A percentile compares a stretch with the other conserved stretches of the same genome.
phyloP scores from a whole-genome alignment of 2,888 invertebrate genomes.

The Platycheirus rosarum region DNA sequence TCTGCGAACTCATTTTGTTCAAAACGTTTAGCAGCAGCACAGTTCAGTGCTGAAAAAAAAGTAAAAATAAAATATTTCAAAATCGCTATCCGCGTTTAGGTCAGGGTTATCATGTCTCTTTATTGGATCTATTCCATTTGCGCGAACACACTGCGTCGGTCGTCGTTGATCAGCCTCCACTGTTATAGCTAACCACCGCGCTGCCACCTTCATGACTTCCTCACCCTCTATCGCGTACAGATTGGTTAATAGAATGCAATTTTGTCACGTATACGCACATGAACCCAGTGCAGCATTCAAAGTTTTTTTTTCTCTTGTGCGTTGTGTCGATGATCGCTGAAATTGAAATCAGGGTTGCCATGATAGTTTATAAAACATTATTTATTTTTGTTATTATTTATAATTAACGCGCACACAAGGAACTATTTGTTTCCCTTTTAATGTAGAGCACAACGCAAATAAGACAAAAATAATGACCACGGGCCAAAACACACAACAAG shows the following conservation, averaged over 20 bases:
- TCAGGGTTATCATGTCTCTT: conserved; percentile 75
- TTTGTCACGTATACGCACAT: conserved; percentile 71
- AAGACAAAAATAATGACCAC: too few species aligned
- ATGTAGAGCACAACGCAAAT: too few species aligned
- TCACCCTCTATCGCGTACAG: conserved; percentile 45
- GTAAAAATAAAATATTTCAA: conserved; percentile 73
- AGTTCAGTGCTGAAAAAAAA: conserved; percentile 58
- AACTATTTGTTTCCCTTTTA: too few species aligned
- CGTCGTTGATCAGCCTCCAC: conserved; percentile 49
- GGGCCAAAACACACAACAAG: too few species aligned
- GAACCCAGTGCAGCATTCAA: conserved; percentile 50
- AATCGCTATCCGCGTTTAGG: conserved; percentile 74
- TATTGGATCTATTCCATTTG: conserved; percentile 73
- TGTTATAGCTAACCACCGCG: conserved; percentile 44
- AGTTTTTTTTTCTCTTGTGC: conserved; percentile 17
- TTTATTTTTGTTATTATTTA: too few species aligned
- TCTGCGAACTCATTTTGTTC: conserved; percentile 44
- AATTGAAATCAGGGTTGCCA: conserved; percentile 14
- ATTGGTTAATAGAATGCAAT: conserved; percentile 66
- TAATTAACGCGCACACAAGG: too few species aligned
- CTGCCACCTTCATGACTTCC: conserved; percentile 72
- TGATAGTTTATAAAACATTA: too few species aligned
- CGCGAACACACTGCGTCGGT: conserved; percentile 24
- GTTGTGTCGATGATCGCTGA: conserved; percentile 22
- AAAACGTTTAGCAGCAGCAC: conserved; percentile 8